phyloP scores from a whole-genome alignment of 2,797 vertebrate species.

The Phalloptychus januarius region DNA sequence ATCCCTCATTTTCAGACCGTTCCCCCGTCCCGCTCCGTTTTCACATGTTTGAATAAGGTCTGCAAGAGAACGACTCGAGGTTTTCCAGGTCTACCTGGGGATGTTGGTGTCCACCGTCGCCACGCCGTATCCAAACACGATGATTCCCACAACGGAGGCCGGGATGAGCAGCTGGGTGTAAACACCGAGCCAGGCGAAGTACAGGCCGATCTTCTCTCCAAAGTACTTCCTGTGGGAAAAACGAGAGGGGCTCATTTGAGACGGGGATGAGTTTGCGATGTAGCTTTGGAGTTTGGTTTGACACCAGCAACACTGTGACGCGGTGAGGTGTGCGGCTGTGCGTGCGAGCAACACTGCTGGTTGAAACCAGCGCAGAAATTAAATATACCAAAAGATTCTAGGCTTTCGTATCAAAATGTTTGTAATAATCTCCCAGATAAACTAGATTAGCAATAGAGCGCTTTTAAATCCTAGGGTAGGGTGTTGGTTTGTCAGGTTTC shows the following conservation, averaged over 20 bases:
- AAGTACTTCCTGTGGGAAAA: constrained; percentile 90
- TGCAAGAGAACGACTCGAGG: background rate
- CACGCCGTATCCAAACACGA: constrained; percentile 95
- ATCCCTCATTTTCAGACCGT: constrained; percentile 17
- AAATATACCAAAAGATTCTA: background rate
- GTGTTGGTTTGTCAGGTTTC: background rate
- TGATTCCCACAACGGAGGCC: constrained; percentile 92
- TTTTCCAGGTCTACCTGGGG: constrained; percentile 84
- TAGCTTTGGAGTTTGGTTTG: too few species aligned
- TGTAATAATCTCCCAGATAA: background rate
- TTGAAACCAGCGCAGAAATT: background rate
- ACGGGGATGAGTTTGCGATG: background rate
- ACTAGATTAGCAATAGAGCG: background rate
- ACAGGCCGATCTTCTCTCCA: constrained; percentile 97
- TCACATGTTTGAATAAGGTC: background rate
- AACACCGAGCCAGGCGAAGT: constrained; percentile 97
- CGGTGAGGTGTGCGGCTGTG: too few species aligned
- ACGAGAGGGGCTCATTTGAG: constrained; percentile 1
- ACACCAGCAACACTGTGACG: too few species aligned
- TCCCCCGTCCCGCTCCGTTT: background rate
- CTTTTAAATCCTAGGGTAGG: background rate
- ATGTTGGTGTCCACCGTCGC: constrained; percentile 91
- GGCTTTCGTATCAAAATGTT: background rate
- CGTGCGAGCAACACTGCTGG: background rate
- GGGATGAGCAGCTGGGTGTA: constrained; percentile 96